Evolutionary conservation across 2,113 vertebrate genomes (phyloP).

Genomic region (Bettongia penicillata): DNA sequence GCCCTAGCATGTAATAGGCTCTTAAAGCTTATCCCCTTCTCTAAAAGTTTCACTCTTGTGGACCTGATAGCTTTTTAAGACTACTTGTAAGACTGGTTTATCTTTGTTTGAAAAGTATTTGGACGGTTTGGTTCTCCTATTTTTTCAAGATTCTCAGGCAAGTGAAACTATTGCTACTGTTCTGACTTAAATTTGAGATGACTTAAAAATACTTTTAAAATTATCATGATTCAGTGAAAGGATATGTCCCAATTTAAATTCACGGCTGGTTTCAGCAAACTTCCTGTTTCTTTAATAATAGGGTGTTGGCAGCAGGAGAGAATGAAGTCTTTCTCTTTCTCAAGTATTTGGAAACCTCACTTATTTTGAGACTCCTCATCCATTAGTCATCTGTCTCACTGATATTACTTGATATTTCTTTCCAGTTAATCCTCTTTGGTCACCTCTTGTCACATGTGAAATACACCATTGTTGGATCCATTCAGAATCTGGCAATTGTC

Average conservation of each 20-base stretch:
- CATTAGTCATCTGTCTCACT: constrained; percentile 50
- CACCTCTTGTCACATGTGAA: constrained; percentile 58
- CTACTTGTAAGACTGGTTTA: constrained; percentile 6
- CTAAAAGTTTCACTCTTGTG: constrained; percentile 51
- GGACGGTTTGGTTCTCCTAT: constrained; percentile 7
- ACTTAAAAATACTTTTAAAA: constrained; percentile 46
- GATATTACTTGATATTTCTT: constrained; percentile 58
- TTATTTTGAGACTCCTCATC: constrained; percentile 52
- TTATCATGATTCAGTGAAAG: constrained; percentile 61
- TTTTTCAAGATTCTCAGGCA: constrained; percentile 47
- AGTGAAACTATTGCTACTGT: constrained; percentile 56
- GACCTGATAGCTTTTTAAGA: constrained; percentile 38
- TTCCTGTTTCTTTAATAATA: constrained; percentile 65
- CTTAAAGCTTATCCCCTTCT: neutral
- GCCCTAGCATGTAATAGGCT: neutral
- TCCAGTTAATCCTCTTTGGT: constrained; percentile 53
- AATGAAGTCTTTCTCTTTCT: constrained; percentile 64
- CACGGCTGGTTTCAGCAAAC: constrained; percentile 68
- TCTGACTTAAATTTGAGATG: constrained; percentile 36
- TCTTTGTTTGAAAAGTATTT: constrained; percentile 34
- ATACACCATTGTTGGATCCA: constrained; percentile 42
- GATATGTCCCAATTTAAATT: constrained; percentile 68
- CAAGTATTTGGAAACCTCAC: constrained; percentile 58
- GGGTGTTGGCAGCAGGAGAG: constrained; percentile 67
- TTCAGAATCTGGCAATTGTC: constrained; percentile 44